Conservation (phyloP, 2,888 invertebrate genomes). For the Eristalis pertinax region DNA sequence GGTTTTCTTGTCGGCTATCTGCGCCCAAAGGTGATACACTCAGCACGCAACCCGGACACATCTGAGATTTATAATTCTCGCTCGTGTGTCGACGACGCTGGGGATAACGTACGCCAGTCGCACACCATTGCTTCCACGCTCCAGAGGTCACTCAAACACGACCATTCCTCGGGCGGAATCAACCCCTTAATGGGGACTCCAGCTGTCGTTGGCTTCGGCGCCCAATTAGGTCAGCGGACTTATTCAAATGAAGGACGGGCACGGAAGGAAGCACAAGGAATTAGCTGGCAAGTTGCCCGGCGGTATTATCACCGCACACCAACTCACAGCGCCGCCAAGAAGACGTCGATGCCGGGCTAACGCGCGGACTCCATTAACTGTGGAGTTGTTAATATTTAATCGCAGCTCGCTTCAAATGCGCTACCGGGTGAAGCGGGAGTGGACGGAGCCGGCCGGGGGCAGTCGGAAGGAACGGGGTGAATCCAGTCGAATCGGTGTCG, state of each 20-base stretch:
- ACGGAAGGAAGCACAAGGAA: constrained; percentile 46
- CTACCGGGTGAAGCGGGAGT: too few relatives aligned
- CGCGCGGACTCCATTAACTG: constrained; percentile 55
- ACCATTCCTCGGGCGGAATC: neutral
- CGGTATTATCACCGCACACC: constrained; percentile 33
- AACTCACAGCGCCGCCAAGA: constrained; percentile 9
- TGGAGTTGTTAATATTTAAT: constrained; percentile 70
- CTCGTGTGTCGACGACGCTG: constrained; percentile 32
- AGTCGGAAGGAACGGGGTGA: constrained; percentile 23
- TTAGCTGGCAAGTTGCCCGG: constrained; percentile 41
- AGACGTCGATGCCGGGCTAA: constrained; percentile 36
- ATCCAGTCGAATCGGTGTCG: constrained; percentile 10
- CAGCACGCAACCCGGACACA: constrained; percentile 51
- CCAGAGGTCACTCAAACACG: neutral
- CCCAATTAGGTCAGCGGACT: constrained; percentile 60
- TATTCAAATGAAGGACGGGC: constrained; percentile 57
- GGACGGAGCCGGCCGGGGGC: neutral
- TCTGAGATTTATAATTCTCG: constrained; percentile 42
- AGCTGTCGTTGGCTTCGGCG: constrained; percentile 32
- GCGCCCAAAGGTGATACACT: constrained; percentile 45
- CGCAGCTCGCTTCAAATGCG: constrained; percentile 45
- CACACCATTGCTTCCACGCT: too few relatives aligned
- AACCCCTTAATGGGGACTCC: constrained; percentile 27
- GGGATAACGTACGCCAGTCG: constrained; percentile 29
- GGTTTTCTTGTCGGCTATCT: constrained; percentile 25